Evolutionary conservation across 1,140 invertebrate genomes (phyloP).

Genomic region (Panagrolaimus sp.): DNA sequence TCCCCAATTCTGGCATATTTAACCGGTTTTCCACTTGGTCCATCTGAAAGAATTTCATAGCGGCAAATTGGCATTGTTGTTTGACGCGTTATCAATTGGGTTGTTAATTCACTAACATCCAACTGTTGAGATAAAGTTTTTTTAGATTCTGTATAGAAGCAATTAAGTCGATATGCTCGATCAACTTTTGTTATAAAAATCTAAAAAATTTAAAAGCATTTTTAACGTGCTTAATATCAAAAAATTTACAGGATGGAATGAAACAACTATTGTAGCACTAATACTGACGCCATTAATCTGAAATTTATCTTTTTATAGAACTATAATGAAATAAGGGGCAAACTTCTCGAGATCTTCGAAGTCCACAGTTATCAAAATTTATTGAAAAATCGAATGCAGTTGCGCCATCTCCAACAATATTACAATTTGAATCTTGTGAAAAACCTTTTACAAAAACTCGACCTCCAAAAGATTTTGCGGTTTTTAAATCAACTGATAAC

Average conservation of each 20-base stretch:
- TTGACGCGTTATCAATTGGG: constrained; percentile 32
- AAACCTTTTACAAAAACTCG: constrained; percentile 53
- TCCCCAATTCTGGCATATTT: constrained; percentile 54
- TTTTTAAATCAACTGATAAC: constrained; percentile 42
- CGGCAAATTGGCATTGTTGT: constrained; percentile 44
- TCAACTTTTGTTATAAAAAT: constrained; percentile 57
- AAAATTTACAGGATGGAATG: constrained; percentile 49
- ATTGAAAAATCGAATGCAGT: constrained; percentile 35
- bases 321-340: background rate
- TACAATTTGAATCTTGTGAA: constrained; percentile 36
- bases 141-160: constrained; percentile 51
- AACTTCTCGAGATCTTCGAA: constrained; percentile 45
- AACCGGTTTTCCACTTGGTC: constrained; percentile 43
- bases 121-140: constrained; percentile 45
- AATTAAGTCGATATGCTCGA: constrained; percentile 50
- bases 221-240: background rate
- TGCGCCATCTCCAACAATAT: constrained; percentile 29
- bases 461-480: constrained; percentile 43
- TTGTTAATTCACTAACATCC: constrained; percentile 50
- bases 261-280: constrained; percentile 52
- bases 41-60: constrained; percentile 52
- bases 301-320: background rate
- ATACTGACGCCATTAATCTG: constrained; percentile 54
- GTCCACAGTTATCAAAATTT: constrained; percentile 52
- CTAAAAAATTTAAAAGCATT: constrained; percentile 22